Evolutionary conservation across 2,113 vertebrate species (phyloP), one percentile per base, ranked within the genome.

Genomic region (Tragelaphus scriptus): DNA sequence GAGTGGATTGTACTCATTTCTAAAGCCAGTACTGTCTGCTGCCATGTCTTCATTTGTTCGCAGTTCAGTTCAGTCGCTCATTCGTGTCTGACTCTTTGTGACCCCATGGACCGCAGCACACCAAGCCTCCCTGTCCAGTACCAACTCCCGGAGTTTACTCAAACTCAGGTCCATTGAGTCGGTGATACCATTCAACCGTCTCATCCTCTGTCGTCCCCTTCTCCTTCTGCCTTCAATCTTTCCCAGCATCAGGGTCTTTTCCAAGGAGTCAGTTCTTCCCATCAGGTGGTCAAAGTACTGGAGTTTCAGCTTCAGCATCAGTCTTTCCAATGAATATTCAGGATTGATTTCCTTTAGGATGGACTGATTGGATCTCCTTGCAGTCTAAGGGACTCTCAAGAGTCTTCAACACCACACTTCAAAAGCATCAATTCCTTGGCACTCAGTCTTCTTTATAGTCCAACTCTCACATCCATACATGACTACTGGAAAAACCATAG

Each of bases 91-190:
- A 40, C 68, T 71, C 68, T 36, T 71, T 40, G n/a, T 1, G 4
- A 40, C n/a, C 9, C n/a, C 68, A 40, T 40, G 68, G 5, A 71
- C 1, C 1, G 19, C 19, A 71, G 68, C 32, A 65, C 0, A 1
- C 4, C 68, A 71, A 19, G 68, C 68, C 68, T 40, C 68, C 68
- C 19, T 71, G 68, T 23, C 68, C 68, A 71, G 10, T 19, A 71
- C n/a, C 68, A 71, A 23, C 19, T 71, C 9, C 68, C 10, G 0
- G 68, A 23, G 68, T 71, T 36, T 36, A 71, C 68, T 71, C 68
- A 71, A 2, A 3, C n/a, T 23, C n/a, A 71, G 1, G 2, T 71
- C n/a, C 68, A 40, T 40, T 1, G 19, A 71, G n/a, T 71, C 1
- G 1, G 0, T 71, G 65, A 71, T 71, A 2, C 19, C 19, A 36